These are phyloP conservation scores for Tinea trinotella DNA, from an alignment of 2,888 invertebrate genomes.

Conservation along the genomic window DNA sequence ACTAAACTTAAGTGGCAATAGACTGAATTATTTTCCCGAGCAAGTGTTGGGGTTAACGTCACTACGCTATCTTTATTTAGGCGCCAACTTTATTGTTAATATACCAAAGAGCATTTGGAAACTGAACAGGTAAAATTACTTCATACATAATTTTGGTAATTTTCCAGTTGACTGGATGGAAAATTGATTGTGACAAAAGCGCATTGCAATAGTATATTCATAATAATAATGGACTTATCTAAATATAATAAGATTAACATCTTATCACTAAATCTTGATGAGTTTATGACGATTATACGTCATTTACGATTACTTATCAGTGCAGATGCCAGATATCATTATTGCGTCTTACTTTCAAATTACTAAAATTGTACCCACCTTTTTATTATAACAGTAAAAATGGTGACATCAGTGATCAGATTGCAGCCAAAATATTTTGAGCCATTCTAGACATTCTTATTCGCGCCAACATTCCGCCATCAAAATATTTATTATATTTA, in stretches of 20 bases:
- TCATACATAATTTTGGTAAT: slow-evolving; percentile 5
- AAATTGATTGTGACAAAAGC: not conserved
- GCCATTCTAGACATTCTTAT: too few species aligned
- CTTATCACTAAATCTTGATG: not conserved
- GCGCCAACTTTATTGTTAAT: slow-evolving; percentile 86
- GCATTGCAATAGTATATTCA: not conserved
- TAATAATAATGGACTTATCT: too few species aligned
- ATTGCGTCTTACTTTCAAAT: too few species aligned
- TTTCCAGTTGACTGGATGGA: not conserved
- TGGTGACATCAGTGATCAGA: too few species aligned
- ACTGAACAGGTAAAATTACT: slow-evolving; percentile 44
- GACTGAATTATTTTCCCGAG: slow-evolving; percentile 85
- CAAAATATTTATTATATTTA: too few species aligned
- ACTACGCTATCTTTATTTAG: slow-evolving; percentile 90
- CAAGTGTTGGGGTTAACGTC: slow-evolving; percentile 85
- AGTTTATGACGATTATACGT: not conserved
- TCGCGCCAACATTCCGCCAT: too few species aligned
- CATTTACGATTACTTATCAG: not conserved
- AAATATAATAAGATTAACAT: not conserved
- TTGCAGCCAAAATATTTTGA: too few species aligned
- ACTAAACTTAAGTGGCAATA: slow-evolving; percentile 96
- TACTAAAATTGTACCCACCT: too few species aligned
- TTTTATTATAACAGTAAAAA: too few species aligned
- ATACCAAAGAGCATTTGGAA: slow-evolving; percentile 85
- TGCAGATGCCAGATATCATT: too few species aligned